Base-by-base conservation (phyloP, 2,797 vertebrate species). In the Chlorospingus semifuscus region DNA sequence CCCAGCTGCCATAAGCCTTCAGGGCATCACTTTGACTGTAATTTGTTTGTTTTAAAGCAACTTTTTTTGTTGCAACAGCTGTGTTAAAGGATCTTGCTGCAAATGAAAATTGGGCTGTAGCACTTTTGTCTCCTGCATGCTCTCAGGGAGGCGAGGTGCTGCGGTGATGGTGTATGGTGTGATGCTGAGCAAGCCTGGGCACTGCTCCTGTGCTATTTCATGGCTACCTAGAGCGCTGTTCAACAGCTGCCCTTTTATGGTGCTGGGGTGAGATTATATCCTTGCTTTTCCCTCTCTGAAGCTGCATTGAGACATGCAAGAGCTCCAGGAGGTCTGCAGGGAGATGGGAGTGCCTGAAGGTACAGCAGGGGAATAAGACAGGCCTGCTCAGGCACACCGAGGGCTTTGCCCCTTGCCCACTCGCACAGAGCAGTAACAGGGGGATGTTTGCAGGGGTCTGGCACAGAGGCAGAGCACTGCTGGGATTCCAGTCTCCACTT, bases 371-470 rank as follows among this genome's bases (percentile, higher is more conserved):
- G 6, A 77, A 60, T 34, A 24, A 60, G 37, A 22, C 23, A 55
- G 79, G n/a, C 16, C 6, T 75, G 36, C 44, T 82, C 8, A 61
- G 57, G 44, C 26, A n/a, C 39, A 50, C 9, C 5, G 6, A 23
- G 27, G 57, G 15, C 49, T 90, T 81, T 41, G 10, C 9, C 7
- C 13, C 15, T 26, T 64, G 8, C 15, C 9, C 8, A 60, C 9
- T 41, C 0, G 0, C 0, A 1, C 9, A 26, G 16, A 47, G 30
- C 3, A 4, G 27, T 46, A 34, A 18, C 1, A 3, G 24, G 27
- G 4, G 22, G 27, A 36, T 70, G 23, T 63, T 78, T 34, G 26
- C 52, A 49, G 34, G 4, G 3, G 4, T 76, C 37, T 63, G 37
- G 15, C 30, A 46, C 3, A 8, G 53, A 37, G 50, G 36, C 39